These are phyloP conservation scores for Holacanthus passer DNA, from an alignment of 2,113 vertebrate species.

Conservation along the genomic window DNA sequence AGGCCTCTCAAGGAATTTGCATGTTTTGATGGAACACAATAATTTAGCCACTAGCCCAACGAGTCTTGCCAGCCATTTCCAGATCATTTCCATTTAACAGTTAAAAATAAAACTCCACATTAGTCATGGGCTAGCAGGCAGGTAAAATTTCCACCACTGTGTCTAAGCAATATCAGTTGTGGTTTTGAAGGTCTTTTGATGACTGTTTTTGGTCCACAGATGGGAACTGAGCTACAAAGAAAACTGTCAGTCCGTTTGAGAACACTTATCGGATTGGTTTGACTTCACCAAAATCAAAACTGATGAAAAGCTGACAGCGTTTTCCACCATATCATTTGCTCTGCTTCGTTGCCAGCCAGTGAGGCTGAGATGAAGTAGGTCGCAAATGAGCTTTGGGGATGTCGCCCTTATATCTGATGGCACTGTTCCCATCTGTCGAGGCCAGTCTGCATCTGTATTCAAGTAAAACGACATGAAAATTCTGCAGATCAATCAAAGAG, in stretches of 20 bases:
- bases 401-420: conserved; percentile 20
- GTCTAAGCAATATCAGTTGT: background rate
- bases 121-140: conserved; percentile 29
- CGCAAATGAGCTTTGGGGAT: conserved; percentile 6
- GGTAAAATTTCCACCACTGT: background rate
- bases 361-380: conserved; percentile 16
- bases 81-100: background rate
- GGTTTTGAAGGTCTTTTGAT: conserved; percentile 15
- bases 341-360: conserved; percentile 2
- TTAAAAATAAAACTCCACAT: background rate
- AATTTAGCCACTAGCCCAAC: conserved; percentile 33
- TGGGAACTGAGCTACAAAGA: conserved; percentile 15
- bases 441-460: conserved; percentile 35
- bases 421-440: conserved; percentile 29
- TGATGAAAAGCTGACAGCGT: background rate
- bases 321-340: background rate
- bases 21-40: conserved; percentile 16
- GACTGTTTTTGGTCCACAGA: conserved; percentile 16
- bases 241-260: conserved; percentile 6
- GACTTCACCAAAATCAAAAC: background rate
- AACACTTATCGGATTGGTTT: background rate
- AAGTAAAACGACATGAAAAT: conserved; percentile 35
- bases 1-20: conserved; percentile 17
- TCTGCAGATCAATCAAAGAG: conserved; percentile 60
- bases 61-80: conserved; percentile 11